Evolutionary conservation across 2,888 invertebrate species (phyloP).

Genomic region (Dynastes tityus): DNA sequence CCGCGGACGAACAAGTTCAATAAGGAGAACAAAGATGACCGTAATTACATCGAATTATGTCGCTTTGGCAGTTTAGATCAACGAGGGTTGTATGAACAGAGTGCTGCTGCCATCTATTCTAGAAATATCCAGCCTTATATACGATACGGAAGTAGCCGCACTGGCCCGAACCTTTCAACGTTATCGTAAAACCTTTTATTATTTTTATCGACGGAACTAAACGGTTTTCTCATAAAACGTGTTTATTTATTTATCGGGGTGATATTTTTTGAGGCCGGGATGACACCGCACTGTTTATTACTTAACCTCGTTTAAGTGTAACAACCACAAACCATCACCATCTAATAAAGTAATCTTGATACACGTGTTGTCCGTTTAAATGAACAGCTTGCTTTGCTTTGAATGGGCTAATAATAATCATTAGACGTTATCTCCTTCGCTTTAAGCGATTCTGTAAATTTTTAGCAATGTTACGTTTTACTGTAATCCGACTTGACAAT

Average conservation of each 20-base stretch:
- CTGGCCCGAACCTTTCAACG: constrained; percentile 6
- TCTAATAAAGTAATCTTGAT: not conserved
- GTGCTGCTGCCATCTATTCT: constrained; percentile 26
- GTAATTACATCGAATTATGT: constrained; percentile 46
- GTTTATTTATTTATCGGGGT: constrained; percentile 25
- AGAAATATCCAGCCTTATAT: constrained; percentile 2
- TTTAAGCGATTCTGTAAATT: not conserved
- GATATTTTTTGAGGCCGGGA: not conserved
- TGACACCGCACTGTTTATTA: not conserved
- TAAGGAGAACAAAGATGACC: constrained; percentile 38
- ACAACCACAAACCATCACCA: too few relatives aligned
- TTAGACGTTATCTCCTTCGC: too few relatives aligned
- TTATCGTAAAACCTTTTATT: constrained; percentile 35
- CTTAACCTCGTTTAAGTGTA: too few relatives aligned
- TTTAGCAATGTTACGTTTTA: not conserved
- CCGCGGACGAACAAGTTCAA: constrained; percentile 20
- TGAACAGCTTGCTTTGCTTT: not conserved
- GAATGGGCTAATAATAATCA: not conserved
- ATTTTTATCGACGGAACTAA: constrained; percentile 31
- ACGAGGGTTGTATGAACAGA: constrained; percentile 25
- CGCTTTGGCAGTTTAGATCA: constrained; percentile 43
- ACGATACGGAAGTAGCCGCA: constrained; percentile 9
- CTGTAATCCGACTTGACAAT: not conserved
- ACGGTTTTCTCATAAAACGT: constrained; percentile 7
- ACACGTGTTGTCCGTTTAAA: not conserved